These are phyloP conservation scores for Hermaeophaga mercurialis DNA, from an alignment of 2,888 invertebrate genomes.

Conservation along the genomic window DNA sequence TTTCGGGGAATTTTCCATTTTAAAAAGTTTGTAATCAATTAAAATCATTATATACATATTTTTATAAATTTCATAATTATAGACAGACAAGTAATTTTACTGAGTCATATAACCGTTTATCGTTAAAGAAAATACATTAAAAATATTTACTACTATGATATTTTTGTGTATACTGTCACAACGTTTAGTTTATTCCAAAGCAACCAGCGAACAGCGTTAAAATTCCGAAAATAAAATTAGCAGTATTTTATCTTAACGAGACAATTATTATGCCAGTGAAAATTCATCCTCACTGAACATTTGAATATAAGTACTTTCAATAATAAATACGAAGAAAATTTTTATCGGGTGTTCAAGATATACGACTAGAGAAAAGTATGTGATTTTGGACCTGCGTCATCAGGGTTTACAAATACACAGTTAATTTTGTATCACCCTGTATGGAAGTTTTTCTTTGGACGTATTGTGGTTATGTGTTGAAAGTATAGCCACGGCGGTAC, in stretches of 20 bases:
- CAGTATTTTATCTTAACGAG: slow-evolving; percentile 19
- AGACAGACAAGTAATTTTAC: neutral
- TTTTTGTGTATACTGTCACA: slow-evolving; percentile 17
- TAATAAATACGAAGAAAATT: no score
- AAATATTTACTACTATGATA: slow-evolving; percentile 20
- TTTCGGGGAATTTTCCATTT: neutral
- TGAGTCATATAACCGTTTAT: neutral
- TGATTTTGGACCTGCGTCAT: no score
- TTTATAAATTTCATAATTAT: no score
- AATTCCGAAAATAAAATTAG: slow-evolving; percentile 20
- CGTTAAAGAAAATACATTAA: slow-evolving; percentile 14
- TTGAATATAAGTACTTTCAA: no score
- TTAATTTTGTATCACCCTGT: no score
- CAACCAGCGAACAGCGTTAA: slow-evolving; percentile 11
- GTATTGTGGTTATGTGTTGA: slow-evolving; percentile 26
- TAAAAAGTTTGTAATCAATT: no score
- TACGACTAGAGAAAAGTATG: no score
- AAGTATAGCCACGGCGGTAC: slow-evolving; percentile 31
- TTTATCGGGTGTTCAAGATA: no score
- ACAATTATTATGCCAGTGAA: slow-evolving; percentile 18
- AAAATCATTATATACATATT: no score
- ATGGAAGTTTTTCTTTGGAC: no score
- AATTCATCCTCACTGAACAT: slow-evolving; percentile 10
- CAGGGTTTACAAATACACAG: no score
- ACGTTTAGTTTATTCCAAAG: slow-evolving; percentile 14